Percentiles rank a stretch among this genome's conserved stretches.
phyloP scores from a whole-genome alignment of 2,113 vertebrate species.

The Thalassoma bifasciatum region DNA sequence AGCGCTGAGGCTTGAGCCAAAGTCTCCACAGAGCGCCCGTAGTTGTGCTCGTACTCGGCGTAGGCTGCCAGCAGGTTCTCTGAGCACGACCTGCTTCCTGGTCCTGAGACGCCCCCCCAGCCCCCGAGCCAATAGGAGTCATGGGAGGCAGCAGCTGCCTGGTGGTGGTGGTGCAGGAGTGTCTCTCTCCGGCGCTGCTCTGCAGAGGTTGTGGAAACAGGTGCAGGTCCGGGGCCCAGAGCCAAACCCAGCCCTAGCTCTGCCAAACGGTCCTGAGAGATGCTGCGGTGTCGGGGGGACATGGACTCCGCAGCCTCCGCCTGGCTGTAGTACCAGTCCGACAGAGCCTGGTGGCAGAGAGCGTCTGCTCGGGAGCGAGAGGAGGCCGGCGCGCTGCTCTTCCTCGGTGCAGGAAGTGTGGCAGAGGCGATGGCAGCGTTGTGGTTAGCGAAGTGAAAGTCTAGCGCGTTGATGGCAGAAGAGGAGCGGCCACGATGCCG shows the following conservation, averaged over 20 bases:
- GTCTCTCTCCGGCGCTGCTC: conserved; percentile 80
- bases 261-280: conserved; percentile 88
- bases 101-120: conserved; percentile 40
- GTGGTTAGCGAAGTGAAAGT: conserved; percentile 84
- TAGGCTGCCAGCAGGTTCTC: conserved; percentile 86
- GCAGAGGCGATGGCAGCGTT: conserved; percentile 83
- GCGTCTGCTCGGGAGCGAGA: conserved; percentile 52
- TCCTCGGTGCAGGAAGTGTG: conserved; percentile 70
- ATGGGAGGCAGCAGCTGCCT: conserved; percentile 58
- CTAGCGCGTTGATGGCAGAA: conserved; percentile 74
- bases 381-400: conserved; percentile 54
- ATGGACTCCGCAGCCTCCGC: conserved; percentile 81
- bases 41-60: conserved; percentile 79
- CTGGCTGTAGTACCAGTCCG: conserved; percentile 92
- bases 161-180: conserved; percentile 82
- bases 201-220: neutral
- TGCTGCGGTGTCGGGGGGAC: conserved; percentile 85
- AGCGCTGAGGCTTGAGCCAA: conserved; percentile 83
- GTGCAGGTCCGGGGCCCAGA: conserved; percentile 31
- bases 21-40: conserved; percentile 86
- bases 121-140: conserved; percentile 65
- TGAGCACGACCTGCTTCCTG: conserved; percentile 82
- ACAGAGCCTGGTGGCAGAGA: conserved; percentile 88
- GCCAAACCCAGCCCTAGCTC: conserved; percentile 63
- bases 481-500: conserved; percentile 63